Evolutionary conservation across 2,113 vertebrate genomes (phyloP).

Genomic region (Diphyllodes magnificus): DNA sequence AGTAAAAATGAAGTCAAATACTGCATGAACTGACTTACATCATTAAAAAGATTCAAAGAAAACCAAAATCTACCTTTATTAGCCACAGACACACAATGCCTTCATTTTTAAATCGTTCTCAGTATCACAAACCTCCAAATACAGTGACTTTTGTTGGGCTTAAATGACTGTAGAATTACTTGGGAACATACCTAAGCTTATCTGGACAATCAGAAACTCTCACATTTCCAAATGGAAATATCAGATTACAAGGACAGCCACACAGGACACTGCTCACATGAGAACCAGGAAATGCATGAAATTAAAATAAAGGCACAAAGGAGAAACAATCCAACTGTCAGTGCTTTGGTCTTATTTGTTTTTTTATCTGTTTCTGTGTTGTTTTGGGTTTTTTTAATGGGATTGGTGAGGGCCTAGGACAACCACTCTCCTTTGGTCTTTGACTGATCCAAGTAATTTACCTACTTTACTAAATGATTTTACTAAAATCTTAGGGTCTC

Average conservation of each 20-base stretch:
- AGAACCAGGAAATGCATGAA: not conserved
- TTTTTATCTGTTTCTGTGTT: not conserved
- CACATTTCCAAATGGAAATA: not conserved
- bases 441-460: not conserved
- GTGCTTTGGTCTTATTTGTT: not conserved
- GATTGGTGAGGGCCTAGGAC: not conserved
- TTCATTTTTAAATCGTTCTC: not conserved
- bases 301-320: not conserved
- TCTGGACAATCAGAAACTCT: not conserved
- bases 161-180: not conserved
- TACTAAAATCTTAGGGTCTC: not conserved
- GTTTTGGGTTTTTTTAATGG: rapidly evolving
- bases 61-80: not conserved
- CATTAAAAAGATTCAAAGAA: not conserved
- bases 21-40: not conserved
- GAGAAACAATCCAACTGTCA: not conserved
- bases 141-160: not conserved
- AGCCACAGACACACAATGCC: not conserved
- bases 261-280: not conserved
- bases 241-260: not conserved
- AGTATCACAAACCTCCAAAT: not conserved
- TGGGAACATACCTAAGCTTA: not conserved
- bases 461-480: not conserved
- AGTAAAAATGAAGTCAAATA: not conserved
- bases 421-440: not conserved